Evolutionary conservation across 2,888 invertebrate genomes (phyloP).

Genomic region (Allolobophora icterica): DNA sequence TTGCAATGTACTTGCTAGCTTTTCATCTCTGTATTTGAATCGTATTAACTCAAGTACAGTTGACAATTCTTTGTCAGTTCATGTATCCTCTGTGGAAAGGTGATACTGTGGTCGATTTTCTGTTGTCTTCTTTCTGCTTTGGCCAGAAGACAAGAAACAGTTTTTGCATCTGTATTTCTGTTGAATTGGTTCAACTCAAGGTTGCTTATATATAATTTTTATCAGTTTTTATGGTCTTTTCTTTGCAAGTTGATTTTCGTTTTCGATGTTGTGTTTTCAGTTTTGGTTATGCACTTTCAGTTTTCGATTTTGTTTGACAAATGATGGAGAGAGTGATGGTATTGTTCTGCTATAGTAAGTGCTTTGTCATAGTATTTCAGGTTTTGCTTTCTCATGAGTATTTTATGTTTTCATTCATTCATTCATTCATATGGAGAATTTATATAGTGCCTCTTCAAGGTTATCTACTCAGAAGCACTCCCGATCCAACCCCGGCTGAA

Average conservation of each 20-base stretch:
- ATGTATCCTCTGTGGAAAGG: neutral
- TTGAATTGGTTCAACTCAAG: neutral
- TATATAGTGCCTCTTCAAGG: too few relatives aligned
- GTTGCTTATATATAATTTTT: neutral
- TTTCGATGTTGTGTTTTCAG: neutral
- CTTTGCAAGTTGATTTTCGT: conserved; percentile 17
- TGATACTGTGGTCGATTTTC: neutral
- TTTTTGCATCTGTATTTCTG: neutral
- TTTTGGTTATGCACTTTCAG: conserved; percentile 3
- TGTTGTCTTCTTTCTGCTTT: neutral
- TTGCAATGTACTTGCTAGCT: neutral
- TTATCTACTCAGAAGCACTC: too few relatives aligned
- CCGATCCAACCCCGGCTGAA: too few relatives aligned
- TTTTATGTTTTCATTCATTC: too few relatives aligned
- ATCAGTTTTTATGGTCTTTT: neutral
- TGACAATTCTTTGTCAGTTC: neutral
- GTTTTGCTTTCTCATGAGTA: neutral
- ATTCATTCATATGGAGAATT: too few relatives aligned
- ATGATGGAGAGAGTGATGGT: neutral
- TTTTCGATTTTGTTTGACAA: conserved; percentile 11
- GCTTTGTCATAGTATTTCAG: neutral
- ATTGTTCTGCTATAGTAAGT: neutral
- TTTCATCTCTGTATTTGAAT: neutral
- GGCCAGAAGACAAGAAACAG: neutral
- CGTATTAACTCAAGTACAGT: neutral